A percentile compares a stretch with the other conserved stretches of the same genome.
Conservation (phyloP, 2,113 vertebrate species). For the Lethenteron camtschaticum region DNA sequence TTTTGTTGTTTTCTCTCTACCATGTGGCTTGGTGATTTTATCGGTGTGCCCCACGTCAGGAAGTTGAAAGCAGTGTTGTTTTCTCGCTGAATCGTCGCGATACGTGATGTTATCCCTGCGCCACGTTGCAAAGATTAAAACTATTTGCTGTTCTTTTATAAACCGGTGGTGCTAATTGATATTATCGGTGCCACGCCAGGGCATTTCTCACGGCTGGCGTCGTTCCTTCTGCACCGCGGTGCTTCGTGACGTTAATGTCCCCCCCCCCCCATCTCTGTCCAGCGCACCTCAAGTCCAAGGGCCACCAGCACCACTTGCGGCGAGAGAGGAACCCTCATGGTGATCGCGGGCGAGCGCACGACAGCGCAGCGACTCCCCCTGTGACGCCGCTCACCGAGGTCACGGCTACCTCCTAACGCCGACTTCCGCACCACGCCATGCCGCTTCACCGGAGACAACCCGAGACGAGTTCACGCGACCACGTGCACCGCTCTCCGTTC, state of each 20-base stretch:
- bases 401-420: slow-evolving; percentile 13
- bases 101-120: slow-evolving; percentile 10
- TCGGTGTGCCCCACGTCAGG: too few species aligned
- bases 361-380: slow-evolving; percentile 13
- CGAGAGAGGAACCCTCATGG: slow-evolving; percentile 30
- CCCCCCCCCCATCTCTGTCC: slow-evolving; percentile 12
- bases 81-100: slow-evolving; percentile 10
- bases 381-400: slow-evolving; percentile 16
- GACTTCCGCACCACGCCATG: neutral
- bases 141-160: slow-evolving; percentile 10
- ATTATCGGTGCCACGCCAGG: slow-evolving; percentile 12
- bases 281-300: slow-evolving; percentile 76
- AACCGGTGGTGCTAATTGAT: slow-evolving; percentile 10
- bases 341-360: too few species aligned
- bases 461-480: neutral
- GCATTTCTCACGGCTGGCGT: slow-evolving; percentile 10
- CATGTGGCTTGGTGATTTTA: too few species aligned
- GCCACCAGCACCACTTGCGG: slow-evolving; percentile 47
- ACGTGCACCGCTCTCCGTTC: neutral
- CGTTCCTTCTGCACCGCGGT: slow-evolving; percentile 11
- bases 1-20: too few species aligned
- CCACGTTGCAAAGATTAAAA: slow-evolving; percentile 14
- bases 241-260: neutral
- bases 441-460: too few species aligned
- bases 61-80: too few species aligned